Base-by-base conservation (phyloP, 1,140 invertebrate species). In the Mylabris phalerata region DNA sequence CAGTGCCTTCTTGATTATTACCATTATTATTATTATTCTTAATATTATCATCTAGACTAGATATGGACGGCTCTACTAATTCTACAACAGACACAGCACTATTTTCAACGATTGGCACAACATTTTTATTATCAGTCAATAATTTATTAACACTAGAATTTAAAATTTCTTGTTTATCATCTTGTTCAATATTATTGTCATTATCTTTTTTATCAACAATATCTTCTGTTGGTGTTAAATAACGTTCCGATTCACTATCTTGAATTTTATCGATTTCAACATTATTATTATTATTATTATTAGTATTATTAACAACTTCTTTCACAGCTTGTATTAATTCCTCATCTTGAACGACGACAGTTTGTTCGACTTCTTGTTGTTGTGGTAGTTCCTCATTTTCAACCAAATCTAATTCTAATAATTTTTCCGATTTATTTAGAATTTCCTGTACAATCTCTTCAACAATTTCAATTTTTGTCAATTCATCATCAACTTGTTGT, bases 361-460 rank as follows among this genome's bases (percentile, higher is more conserved):
- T 58, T 48, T 51, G 48, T 45, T 55, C 45, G 32, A 46, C 32
- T 32, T 32, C 32, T 32, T 32, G 4, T 4, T 32, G 32, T 32
- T 1, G 32, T 32, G 32, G 32, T 32, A 32, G 19, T 19, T 19
- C 41, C 55, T 57, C 50, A 49, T 48, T 26, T 27, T 63, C 64
- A 42, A 55, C 32, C 47, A 55, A 42, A 59, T 59, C 50, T 55
- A 61, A 69, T 39, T 77, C 72, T 9, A 84, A 57, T 3, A 80
- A 73, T 62, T 81, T 80, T 50, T 85, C 83, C 7, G 77, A 82
- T 59, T 78, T 79, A 13, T 78, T 72, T 6, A 82, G 67, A 51
- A 80, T 82, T 54, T 83, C 79, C 52, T 78, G 75, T 55, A 84
- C 78, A 61, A 84, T 81, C 45, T 82, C 79, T 60, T 80, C 75